These are phyloP conservation scores for Trididemnum nubilum DNA, from an alignment of 23 tunicate genomes.

Conservation along the genomic window DNA sequence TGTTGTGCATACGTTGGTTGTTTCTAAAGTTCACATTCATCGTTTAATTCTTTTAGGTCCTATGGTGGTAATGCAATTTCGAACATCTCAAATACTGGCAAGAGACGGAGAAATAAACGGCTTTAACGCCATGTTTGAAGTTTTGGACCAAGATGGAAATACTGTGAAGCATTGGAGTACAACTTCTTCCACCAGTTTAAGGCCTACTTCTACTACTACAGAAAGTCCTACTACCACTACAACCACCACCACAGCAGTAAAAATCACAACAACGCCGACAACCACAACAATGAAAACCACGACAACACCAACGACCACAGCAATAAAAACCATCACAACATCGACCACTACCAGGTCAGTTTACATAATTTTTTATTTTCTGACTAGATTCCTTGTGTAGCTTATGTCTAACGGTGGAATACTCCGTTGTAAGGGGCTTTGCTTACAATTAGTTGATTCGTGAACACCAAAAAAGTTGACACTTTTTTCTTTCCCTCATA, in stretches of 20 bases:
- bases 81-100: slow-evolving; percentile 6
- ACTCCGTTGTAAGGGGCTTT: too few relatives aligned
- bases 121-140: slow-evolving; percentile 18
- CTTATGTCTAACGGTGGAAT: too few relatives aligned
- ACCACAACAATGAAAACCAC: slow-evolving; percentile 6
- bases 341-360: too few relatives aligned
- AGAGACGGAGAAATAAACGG: not conserved
- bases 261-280: slow-evolving; percentile 24
- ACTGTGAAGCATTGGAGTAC: not conserved
- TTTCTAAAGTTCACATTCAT: not conserved
- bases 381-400: too few relatives aligned
- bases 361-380: too few relatives aligned
- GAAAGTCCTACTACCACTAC: not conserved
- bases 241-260: not conserved
- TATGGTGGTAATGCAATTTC: slow-evolving; percentile 5
- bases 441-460: too few relatives aligned
- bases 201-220: not conserved
- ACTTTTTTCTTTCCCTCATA: too few relatives aligned
- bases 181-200: not conserved
- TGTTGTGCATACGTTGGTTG: too few relatives aligned
- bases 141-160: not conserved
- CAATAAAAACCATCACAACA: too few relatives aligned
- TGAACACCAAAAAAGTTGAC: too few relatives aligned
- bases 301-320: not conserved
- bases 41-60: slow-evolving; percentile 20